These are phyloP conservation scores for Bagarius yarrelli DNA, from an alignment of 2,113 vertebrate genomes.

Conservation along the genomic window DNA sequence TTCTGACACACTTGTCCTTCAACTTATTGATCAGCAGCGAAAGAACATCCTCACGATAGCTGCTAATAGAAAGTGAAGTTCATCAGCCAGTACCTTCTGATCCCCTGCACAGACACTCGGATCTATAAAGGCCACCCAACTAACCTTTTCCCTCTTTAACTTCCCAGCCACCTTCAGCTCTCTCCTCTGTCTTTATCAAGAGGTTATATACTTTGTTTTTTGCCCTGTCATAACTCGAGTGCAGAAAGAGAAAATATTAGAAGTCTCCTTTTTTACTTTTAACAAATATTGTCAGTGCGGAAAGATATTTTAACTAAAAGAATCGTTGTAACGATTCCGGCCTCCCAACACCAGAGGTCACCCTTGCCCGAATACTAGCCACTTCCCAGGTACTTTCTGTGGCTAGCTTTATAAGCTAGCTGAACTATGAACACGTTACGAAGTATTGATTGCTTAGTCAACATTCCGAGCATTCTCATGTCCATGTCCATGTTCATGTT, in stretches of 20 bases:
- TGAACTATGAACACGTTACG: no score
- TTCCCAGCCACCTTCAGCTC: conserved; percentile 42
- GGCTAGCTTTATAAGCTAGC: no score
- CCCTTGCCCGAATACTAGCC: no score
- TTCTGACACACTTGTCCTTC: conserved; percentile 76
- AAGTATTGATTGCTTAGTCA: no score
- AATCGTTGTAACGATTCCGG: no score
- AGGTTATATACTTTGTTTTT: conserved; percentile 26
- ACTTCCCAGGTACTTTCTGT: no score
- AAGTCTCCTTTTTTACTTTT: background rate
- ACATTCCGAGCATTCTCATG: no score
- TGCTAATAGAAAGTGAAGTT: conserved; percentile 76
- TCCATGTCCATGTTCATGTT: no score
- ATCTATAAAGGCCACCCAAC: conserved; percentile 70
- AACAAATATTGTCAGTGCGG: conserved; percentile 4
- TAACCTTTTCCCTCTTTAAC: conserved; percentile 65
- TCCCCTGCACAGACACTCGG: conserved; percentile 59
- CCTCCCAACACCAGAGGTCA: no score
- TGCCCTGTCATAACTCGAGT: conserved; percentile 3
- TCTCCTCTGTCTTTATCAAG: conserved; percentile 21
- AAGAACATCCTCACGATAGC: conserved; percentile 61
- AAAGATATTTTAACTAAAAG: conserved; percentile 11
- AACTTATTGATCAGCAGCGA: conserved; percentile 73
- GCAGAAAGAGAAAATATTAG: conserved; percentile 6
- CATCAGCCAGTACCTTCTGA: conserved; percentile 63